A percentile compares a stretch with the other conserved stretches of the same genome.
Evolutionary conservation across 1,140 invertebrate species (phyloP).

Genomic region (Popillia japonica): DNA sequence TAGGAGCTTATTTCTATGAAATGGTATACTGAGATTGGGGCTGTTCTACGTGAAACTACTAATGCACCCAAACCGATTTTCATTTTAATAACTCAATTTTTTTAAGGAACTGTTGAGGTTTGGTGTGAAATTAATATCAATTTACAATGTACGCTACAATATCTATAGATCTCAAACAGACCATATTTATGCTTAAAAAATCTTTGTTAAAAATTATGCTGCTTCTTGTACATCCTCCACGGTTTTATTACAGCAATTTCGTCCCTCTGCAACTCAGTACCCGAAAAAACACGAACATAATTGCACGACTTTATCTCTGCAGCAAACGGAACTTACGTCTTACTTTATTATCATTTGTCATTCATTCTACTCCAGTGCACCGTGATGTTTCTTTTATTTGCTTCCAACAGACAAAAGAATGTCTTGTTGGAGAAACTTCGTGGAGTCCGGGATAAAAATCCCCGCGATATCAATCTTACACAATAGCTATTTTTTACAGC

Average conservation of each 20-base stretch:
- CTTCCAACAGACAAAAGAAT: slow-evolving; percentile 25
- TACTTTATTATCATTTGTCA: slow-evolving; percentile 33
- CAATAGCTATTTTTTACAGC: slow-evolving; percentile 32
- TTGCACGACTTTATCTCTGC: neutral
- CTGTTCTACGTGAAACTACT: no score
- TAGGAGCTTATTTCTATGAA: no score
- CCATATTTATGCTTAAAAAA: no score
- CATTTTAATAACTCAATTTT: no score
- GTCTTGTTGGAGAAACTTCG: slow-evolving; percentile 18
- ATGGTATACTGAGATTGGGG: no score
- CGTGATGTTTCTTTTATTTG: neutral
- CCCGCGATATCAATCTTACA: slow-evolving; percentile 29
- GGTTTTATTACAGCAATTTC: neutral
- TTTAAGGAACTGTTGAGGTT: no score
- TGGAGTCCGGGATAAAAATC: slow-evolving; percentile 15
- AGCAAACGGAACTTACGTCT: neutral
- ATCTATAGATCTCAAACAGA: no score
- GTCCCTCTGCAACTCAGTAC: neutral
- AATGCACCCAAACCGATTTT: no score
- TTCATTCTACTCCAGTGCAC: slow-evolving; percentile 24
- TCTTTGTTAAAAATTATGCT: no score
- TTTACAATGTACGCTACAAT: no score
- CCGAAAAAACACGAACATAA: neutral
- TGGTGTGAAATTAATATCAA: no score
- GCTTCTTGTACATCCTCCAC: no score